Percentiles rank a stretch among this genome's conserved stretches.
These are phyloP conservation scores for Drosophila cracens DNA, from an alignment of 2,888 invertebrate genomes.

Conservation along the genomic window DNA sequence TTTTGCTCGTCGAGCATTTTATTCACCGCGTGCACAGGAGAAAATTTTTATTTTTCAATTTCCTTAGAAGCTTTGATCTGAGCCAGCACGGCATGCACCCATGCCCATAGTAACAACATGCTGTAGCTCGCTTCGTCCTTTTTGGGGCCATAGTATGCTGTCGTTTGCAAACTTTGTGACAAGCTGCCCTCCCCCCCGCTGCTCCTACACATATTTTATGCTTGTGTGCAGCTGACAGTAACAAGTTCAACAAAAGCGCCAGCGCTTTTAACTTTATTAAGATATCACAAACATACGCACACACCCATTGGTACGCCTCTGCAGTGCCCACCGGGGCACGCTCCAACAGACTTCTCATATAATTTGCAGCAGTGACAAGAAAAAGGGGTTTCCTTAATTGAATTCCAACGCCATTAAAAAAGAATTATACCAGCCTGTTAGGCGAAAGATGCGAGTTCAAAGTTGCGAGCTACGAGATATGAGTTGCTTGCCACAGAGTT, in stretches of 20 bases:
- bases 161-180: constrained; percentile 50
- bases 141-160: constrained; percentile 30
- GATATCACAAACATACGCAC: constrained; percentile 67
- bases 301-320: constrained; percentile 16
- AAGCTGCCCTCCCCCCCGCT: constrained; percentile 16
- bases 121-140: not conserved
- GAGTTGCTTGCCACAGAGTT: constrained; percentile 32
- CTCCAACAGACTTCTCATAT: constrained; percentile 53
- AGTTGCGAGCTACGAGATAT: constrained; percentile 15
- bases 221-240: constrained; percentile 68
- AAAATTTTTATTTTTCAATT: constrained; percentile 68
- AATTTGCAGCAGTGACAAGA: constrained; percentile 63
- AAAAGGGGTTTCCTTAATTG: constrained; percentile 71
- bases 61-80: constrained; percentile 72
- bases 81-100: constrained; percentile 31
- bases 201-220: not conserved
- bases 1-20: constrained; percentile 35
- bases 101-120: not conserved
- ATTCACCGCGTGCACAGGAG: constrained; percentile 33
- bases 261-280: constrained; percentile 75
- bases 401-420: constrained; percentile 76
- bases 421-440: constrained; percentile 57
- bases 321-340: constrained; percentile 12
- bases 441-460: constrained; percentile 29
- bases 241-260: constrained; percentile 62